Evolutionary conservation across 2,797 vertebrate genomes (phyloP).

Genomic region (Poeciliopsis turneri): DNA sequence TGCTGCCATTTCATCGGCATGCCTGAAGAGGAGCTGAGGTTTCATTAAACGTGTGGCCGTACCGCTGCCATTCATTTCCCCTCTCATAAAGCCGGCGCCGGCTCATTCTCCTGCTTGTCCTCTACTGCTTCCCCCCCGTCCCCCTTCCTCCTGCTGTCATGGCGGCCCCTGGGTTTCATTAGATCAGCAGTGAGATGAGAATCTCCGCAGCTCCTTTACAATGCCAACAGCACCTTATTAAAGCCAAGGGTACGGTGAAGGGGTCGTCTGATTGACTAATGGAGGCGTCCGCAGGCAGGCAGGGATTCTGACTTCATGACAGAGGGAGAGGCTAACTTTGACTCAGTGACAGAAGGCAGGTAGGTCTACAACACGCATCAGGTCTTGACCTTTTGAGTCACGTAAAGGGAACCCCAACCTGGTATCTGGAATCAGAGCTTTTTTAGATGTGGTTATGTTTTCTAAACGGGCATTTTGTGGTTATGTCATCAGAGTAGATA

Average conservation of each 20-base stretch:
- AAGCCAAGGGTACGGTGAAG: conserved; percentile 31
- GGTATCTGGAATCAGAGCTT: not conserved
- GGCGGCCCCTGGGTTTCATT: conserved; percentile 63
- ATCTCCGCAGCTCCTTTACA: conserved; percentile 45
- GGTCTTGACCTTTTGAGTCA: not conserved
- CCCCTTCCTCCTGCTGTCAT: conserved; percentile 22
- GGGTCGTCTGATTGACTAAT: conserved; percentile 18
- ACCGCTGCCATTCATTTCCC: conserved; percentile 55
- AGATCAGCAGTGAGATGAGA: conserved; percentile 52
- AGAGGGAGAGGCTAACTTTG: not conserved
- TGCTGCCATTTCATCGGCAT: conserved; percentile 55
- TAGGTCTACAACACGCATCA: not conserved
- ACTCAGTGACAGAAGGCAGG: not conserved
- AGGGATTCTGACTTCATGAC: not conserved
- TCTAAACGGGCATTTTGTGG: not conserved
- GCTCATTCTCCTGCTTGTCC: conserved; percentile 9
- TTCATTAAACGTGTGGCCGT: conserved; percentile 57
- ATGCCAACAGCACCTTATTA: conserved; percentile 43
- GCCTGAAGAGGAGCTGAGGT: conserved; percentile 52
- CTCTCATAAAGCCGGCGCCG: conserved; percentile 57
- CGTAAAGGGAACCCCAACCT: not conserved
- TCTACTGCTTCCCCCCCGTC: not conserved
- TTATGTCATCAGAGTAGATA: not conserved
- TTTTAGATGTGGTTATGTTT: not conserved
- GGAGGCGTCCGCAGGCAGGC: not conserved